Conservation (phyloP, 2,797 vertebrate species). For the Pampus argenteus region DNA sequence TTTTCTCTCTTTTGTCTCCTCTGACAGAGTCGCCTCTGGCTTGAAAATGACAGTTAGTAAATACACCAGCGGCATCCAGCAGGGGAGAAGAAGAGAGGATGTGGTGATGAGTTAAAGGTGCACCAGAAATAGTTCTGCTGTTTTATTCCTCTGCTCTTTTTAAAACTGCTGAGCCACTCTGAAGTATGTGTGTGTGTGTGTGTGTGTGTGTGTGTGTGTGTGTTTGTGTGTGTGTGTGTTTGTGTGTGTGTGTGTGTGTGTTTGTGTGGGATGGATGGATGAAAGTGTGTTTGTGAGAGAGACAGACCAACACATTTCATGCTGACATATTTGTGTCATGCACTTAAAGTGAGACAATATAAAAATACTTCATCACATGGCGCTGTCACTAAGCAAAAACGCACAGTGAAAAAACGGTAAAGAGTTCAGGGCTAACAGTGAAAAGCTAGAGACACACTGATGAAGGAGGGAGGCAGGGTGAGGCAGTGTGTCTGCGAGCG, state of each 20-base stretch:
- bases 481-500: neutral
- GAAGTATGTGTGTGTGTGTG: constrained; percentile 18
- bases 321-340: constrained; percentile 46
- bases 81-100: constrained; percentile 27
- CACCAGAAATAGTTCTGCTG: constrained; percentile 55
- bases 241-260: neutral
- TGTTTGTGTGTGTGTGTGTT: constrained; percentile 6
- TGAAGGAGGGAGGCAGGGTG: neutral
- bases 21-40: constrained; percentile 48
- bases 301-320: constrained; percentile 14
- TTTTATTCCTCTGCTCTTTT: constrained; percentile 35
- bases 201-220: neutral
- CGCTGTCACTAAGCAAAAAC: neutral
- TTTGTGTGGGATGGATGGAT: too few relatives aligned
- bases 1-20: constrained; percentile 28
- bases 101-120: constrained; percentile 38
- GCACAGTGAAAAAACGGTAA: neutral
- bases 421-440: neutral
- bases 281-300: neutral
- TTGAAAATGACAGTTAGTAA: constrained; percentile 52
- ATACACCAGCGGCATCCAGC: constrained; percentile 32
- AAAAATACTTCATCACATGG: constrained; percentile 14
- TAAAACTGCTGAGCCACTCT: constrained; percentile 59
- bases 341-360: constrained; percentile 1
- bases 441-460: neutral